Evolutionary conservation across 2,888 invertebrate genomes (phyloP).

Genomic region (Fragum whitleyi): DNA sequence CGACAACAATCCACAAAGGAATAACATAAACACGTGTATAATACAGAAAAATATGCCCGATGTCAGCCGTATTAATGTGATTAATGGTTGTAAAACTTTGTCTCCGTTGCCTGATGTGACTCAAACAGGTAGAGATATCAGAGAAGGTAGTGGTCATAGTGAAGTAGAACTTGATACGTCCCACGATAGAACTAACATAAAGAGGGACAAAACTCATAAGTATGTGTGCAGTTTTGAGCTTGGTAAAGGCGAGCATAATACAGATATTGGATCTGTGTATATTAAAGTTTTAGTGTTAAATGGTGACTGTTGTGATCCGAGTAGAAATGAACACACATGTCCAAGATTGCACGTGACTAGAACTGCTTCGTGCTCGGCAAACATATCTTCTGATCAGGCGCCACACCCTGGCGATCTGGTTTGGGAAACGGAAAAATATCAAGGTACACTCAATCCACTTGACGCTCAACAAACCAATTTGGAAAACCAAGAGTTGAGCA

Average conservation of each 20-base stretch:
- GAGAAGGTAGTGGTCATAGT: not conserved
- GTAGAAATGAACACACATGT: not conserved
- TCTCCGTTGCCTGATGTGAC: conserved; percentile 38
- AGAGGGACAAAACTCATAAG: conserved; percentile 11
- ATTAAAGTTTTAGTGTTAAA: conserved; percentile 30
- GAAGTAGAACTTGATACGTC: not conserved
- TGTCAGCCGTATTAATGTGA: not conserved
- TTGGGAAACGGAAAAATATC: not conserved
- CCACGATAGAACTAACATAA: not conserved
- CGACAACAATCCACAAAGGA: not conserved
- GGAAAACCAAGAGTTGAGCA: not conserved
- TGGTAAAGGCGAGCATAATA: conserved; percentile 37
- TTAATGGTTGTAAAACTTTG: not conserved
- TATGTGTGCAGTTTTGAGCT: conserved; percentile 49
- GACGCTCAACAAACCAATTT: not conserved
- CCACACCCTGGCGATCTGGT: not conserved
- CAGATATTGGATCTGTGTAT: conserved; percentile 26
- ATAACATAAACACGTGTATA: not conserved
- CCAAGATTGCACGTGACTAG: not conserved
- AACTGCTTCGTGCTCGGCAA: not conserved
- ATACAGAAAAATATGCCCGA: not conserved
- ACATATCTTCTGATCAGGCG: not conserved
- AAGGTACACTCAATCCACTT: not conserved
- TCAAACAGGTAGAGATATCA: not conserved
- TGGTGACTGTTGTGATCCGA: not conserved